phyloP scores from a whole-genome alignment of 2,113 vertebrate genomes.

The Aepyceros melampus region DNA sequence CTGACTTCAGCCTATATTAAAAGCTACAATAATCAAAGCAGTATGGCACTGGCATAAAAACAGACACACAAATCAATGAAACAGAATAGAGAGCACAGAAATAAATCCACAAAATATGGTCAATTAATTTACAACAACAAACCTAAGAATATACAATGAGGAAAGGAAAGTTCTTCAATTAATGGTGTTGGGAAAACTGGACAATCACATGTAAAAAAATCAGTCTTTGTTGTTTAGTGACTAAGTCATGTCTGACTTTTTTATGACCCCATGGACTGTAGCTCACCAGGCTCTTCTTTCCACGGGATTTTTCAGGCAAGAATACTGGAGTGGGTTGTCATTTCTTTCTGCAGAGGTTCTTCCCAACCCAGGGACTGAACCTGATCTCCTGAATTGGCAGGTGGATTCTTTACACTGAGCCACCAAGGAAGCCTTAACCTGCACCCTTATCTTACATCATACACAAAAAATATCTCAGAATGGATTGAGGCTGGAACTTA shows the following conservation, averaged over 20 bases:
- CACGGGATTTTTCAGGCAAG: not conserved
- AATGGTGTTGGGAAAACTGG: not conserved
- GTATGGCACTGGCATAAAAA: not conserved
- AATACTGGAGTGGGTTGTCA: not conserved
- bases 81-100: not conserved
- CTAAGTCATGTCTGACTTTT: not conserved
- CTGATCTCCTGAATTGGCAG: not conserved
- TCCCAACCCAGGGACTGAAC: not conserved
- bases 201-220: not conserved
- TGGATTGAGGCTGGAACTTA: not conserved
- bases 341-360: not conserved
- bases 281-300: not conserved
- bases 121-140: not conserved
- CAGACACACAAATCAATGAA: not conserved
- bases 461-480: not conserved
- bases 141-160: not conserved
- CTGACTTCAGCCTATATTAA: not conserved
- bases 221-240: not conserved
- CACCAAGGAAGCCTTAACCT: not conserved
- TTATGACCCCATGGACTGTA: not conserved
- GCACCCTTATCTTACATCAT: not conserved
- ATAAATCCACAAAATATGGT: not conserved
- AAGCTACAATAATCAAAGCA: not conserved
- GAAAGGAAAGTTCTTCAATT: not conserved
- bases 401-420: not conserved